Conservation (phyloP, 2,797 vertebrate species). For the Pseudochaenichthys georgianus region DNA sequence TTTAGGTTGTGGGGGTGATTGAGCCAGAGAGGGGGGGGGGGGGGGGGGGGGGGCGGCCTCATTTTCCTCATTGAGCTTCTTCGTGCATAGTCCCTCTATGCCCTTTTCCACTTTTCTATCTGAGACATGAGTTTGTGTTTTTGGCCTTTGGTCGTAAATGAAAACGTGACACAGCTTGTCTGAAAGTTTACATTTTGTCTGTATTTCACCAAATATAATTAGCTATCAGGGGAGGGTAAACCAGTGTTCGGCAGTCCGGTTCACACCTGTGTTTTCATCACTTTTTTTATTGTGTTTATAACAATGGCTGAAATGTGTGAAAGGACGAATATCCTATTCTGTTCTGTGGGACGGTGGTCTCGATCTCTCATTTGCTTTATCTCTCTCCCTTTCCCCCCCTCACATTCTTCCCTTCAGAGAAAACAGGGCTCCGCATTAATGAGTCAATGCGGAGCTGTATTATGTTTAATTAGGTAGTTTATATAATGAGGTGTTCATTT, state of each 20-base stretch:
- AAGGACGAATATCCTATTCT: constrained; percentile 46
- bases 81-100: constrained; percentile 10
- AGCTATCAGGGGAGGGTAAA: constrained; percentile 21
- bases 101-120: constrained; percentile 9
- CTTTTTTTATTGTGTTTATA: constrained; percentile 40
- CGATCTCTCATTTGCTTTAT: constrained; percentile 63
- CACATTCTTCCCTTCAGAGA: constrained; percentile 82
- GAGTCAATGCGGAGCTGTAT: constrained; percentile 96
- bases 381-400: constrained; percentile 22
- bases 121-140: constrained; percentile 10
- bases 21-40: constrained; percentile 40
- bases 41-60: constrained; percentile 43
- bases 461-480: constrained; percentile 99
- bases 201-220: constrained; percentile 18
- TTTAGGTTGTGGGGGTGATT: constrained; percentile 60
- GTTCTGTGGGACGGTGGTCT: constrained; percentile 39
- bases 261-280: constrained; percentile 57
- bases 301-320: constrained; percentile 59
- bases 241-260: constrained; percentile 38
- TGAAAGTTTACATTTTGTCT: neutral
- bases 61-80: constrained; percentile 39
- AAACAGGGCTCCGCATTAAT: constrained; percentile 94
- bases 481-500: constrained; percentile 99
- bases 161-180: neutral
- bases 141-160: constrained; percentile 1